phyloP scores from a whole-genome alignment of 2,888 invertebrate species.

The Cremastinae sp. region DNA sequence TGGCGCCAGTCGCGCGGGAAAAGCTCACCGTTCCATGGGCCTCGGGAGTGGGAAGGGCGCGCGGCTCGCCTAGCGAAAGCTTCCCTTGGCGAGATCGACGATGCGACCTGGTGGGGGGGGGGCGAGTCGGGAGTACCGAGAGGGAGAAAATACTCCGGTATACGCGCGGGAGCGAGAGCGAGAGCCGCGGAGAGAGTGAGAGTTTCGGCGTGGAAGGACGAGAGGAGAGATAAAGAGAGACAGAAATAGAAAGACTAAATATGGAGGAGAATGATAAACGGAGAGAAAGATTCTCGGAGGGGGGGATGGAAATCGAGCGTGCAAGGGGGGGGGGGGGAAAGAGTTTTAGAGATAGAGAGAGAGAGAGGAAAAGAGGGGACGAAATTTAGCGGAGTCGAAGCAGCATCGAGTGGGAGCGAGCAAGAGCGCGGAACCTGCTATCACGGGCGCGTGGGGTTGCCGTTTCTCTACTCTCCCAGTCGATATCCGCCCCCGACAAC shows the following conservation, averaged over 20 bases:
- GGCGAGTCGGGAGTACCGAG: constrained; percentile 28
- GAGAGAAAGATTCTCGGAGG: constrained; percentile 22
- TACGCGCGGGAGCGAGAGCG: constrained; percentile 17
- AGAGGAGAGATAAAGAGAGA: constrained; percentile 22
- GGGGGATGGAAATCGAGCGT: constrained; percentile 8
- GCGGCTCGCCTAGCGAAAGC: constrained; percentile 56
- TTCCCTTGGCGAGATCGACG: constrained; percentile 46
- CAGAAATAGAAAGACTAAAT: constrained; percentile 30
- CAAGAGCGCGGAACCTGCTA: constrained; percentile 50
- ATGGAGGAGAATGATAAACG: constrained; percentile 40
- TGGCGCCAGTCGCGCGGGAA: constrained; percentile 69
- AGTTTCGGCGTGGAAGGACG: constrained; percentile 26
- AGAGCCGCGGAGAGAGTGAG: constrained; percentile 33
- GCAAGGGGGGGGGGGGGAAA: not conserved
- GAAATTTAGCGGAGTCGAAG: constrained; percentile 10
- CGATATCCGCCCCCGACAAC: constrained; percentile 66
- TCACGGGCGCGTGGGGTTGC: constrained; percentile 59
- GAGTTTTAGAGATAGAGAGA: constrained; percentile 33
- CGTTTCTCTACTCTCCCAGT: constrained; percentile 65
- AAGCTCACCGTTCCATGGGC: constrained; percentile 58
- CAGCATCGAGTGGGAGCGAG: constrained; percentile 42
- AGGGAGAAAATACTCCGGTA: constrained; percentile 31
- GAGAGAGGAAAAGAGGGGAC: constrained; percentile 24
- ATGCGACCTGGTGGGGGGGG: constrained; percentile 30
- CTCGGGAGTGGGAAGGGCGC: constrained; percentile 39